Conservation (phyloP, 2,113 vertebrate species). For the Sapayoa aenigma region DNA sequence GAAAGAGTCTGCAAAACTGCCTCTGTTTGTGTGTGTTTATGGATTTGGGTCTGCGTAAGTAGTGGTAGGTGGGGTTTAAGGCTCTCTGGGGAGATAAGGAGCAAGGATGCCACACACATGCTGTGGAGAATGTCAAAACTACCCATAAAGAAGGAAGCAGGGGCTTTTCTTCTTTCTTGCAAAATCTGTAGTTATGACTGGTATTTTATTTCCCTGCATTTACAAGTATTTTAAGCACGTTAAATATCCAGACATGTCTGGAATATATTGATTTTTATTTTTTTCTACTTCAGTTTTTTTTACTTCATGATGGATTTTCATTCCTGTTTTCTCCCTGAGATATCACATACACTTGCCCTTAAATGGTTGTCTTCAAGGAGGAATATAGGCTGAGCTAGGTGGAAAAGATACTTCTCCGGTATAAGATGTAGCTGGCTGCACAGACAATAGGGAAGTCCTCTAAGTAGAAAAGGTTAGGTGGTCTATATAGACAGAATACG, state of each 20-base stretch:
- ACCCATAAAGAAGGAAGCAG: background rate
- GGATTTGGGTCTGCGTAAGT: background rate
- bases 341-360: background rate
- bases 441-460: background rate
- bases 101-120: background rate
- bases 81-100: background rate
- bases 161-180: background rate
- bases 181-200: background rate
- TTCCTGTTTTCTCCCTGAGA: background rate
- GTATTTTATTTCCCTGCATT: background rate
- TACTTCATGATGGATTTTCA: background rate
- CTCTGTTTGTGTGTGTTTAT: background rate
- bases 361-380: background rate
- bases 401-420: background rate
- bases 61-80: background rate
- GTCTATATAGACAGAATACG: background rate
- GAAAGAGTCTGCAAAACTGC: background rate
- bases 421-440: background rate
- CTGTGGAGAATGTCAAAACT: background rate
- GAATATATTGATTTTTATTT: background rate
- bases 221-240: background rate
- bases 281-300: background rate
- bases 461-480: background rate
- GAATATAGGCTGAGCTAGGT: background rate
- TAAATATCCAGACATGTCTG: background rate